Percentiles rank a stretch among this genome's conserved stretches.
Conservation (phyloP, 2,113 vertebrate species). For the Passer montanus region DNA sequence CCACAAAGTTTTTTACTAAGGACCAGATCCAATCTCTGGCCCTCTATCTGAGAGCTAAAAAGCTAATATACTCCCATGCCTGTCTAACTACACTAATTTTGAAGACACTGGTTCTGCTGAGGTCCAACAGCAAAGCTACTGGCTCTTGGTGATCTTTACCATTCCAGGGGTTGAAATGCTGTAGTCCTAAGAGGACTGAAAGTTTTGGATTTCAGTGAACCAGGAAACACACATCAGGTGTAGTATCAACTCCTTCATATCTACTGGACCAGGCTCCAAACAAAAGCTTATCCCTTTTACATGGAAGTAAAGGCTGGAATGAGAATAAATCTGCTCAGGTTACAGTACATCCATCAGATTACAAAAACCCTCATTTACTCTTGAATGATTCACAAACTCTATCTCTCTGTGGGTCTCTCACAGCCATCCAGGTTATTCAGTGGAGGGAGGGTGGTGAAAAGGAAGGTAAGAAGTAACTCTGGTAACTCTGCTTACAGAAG, state of each 20-base stretch:
- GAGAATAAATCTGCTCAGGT: background rate
- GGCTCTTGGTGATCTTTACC: background rate
- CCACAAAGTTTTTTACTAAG: background rate
- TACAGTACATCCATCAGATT: background rate
- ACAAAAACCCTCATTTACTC: background rate
- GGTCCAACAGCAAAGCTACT: background rate
- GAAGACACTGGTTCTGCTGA: background rate
- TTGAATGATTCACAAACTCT: background rate
- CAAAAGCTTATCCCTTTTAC: background rate
- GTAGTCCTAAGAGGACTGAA: background rate
- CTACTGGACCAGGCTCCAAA: background rate
- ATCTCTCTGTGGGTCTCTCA: background rate
- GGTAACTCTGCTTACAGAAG: background rate
- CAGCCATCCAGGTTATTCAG: background rate
- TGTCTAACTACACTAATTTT: background rate
- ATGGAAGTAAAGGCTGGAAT: background rate
- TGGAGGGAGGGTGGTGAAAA: background rate
- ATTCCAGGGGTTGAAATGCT: background rate
- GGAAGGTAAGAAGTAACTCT: background rate
- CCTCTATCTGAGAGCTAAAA: background rate
- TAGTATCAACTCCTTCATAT: background rate
- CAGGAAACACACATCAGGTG: background rate
- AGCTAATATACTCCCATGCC: background rate
- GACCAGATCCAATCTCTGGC: background rate
- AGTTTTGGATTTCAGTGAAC: background rate